Percentiles rank a stretch among this genome's conserved stretches.
These are phyloP conservation scores for Tridacna crocea DNA, from an alignment of 2,888 invertebrate species.

Conservation along the genomic window DNA sequence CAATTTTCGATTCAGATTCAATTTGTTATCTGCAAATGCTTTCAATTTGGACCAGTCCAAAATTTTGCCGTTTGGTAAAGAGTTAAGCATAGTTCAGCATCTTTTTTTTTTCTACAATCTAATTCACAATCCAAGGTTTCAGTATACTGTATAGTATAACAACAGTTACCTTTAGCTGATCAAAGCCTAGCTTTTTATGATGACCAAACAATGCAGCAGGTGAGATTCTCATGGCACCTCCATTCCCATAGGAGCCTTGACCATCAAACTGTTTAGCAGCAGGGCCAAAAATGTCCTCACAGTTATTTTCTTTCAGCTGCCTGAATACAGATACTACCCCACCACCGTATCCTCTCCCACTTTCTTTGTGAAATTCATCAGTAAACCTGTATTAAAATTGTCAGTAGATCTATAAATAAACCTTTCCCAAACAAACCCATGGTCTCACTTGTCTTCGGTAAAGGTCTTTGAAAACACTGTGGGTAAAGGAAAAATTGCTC, in stretches of 20 bases:
- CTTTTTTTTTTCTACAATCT: too few relatives aligned
- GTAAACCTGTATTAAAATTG: constrained; percentile 85
- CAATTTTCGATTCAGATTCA: too few relatives aligned
- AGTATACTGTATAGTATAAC: too few relatives aligned
- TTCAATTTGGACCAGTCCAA: too few relatives aligned
- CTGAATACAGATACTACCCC: constrained; percentile 84
- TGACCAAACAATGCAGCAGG: constrained; percentile 88
- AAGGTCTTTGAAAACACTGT: not conserved
- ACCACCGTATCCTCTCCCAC: constrained; percentile 88
- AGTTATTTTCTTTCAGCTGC: constrained; percentile 83
- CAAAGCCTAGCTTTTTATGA: constrained; percentile 58
- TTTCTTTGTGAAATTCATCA: constrained; percentile 87
- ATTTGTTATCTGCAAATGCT: too few relatives aligned
- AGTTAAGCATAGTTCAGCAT: too few relatives aligned
- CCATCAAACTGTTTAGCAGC: constrained; percentile 89
- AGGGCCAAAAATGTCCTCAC: constrained; percentile 87
- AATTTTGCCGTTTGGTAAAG: too few relatives aligned
- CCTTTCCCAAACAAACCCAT: not conserved
- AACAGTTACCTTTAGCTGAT: constrained; percentile 65
- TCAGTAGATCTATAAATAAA: not conserved
- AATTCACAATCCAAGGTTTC: too few relatives aligned
- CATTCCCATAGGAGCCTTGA: constrained; percentile 91
- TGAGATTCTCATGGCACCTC: constrained; percentile 90
- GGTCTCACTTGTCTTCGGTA: not conserved
- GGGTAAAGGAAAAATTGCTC: not conserved